phyloP scores from a whole-genome alignment of 1,140 invertebrate species.

The Elymnias hypermnestra region DNA sequence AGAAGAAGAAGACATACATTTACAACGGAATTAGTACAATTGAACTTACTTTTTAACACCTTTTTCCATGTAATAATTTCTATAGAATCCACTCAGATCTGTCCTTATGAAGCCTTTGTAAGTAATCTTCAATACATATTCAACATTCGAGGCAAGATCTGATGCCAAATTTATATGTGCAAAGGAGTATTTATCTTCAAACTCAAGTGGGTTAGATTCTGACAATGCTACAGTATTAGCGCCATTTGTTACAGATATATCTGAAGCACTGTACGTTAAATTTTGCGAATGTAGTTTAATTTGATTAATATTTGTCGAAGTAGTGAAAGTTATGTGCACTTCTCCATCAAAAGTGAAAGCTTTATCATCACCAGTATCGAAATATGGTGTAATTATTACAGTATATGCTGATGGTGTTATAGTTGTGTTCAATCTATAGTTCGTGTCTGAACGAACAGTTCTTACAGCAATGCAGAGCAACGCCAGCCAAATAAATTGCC shows the following conservation, averaged over 20 bases:
- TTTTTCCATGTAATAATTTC: constrained; percentile 81
- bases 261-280: constrained; percentile 67
- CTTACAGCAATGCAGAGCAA: constrained; percentile 19
- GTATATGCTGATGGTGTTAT: constrained; percentile 81
- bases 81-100: constrained; percentile 87
- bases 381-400: constrained; percentile 78
- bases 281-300: constrained; percentile 82
- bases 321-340: constrained; percentile 73
- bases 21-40: no score
- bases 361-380: constrained; percentile 69
- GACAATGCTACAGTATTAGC: constrained; percentile 29
- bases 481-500: constrained; percentile 20
- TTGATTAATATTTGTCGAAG: constrained; percentile 33
- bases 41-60: constrained; percentile 63
- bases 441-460: constrained; percentile 33
- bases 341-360: constrained; percentile 80
- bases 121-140: constrained; percentile 67
- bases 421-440: constrained; percentile 78
- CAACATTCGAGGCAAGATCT: constrained; percentile 32
- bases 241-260: constrained; percentile 47
- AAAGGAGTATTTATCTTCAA: constrained; percentile 52
- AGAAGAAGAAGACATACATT: no score
- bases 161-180: constrained; percentile 48
- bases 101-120: constrained; percentile 76
- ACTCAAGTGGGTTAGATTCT: constrained; percentile 33